Percentiles rank a stretch among this genome's conserved stretches.
Evolutionary conservation across 2,113 vertebrate genomes (phyloP).

Genomic region (Propithecus coquereli): DNA sequence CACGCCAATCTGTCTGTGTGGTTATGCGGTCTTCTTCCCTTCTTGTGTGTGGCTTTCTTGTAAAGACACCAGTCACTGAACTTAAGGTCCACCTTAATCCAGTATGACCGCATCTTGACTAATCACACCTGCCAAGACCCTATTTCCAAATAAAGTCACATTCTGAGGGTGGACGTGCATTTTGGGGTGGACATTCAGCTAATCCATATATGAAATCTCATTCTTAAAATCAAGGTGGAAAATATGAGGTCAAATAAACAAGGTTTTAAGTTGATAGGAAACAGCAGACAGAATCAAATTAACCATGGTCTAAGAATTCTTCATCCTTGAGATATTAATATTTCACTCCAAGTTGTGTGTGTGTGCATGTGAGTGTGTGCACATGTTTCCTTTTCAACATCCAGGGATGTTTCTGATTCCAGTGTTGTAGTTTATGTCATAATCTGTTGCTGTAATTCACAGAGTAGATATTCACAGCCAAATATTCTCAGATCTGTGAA

Average conservation of each 20-base stretch:
- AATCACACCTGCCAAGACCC: not conserved
- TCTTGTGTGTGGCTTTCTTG: not conserved
- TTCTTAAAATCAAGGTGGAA: not conserved
- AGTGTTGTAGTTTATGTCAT: not conserved
- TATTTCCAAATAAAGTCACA: not conserved
- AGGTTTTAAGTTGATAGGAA: not conserved
- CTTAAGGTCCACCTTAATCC: not conserved
- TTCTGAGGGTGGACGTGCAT: not conserved
- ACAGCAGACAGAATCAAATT: not conserved
- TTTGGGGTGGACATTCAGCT: not conserved
- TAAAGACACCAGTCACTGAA: accelerated
- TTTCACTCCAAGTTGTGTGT: not conserved
- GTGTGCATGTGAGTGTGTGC: accelerated
- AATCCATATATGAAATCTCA: not conserved
- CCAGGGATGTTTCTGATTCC: not conserved
- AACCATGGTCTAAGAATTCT: not conserved
- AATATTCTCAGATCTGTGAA: constrained; percentile 19
- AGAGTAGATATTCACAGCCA: not conserved
- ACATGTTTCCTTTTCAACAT: not conserved
- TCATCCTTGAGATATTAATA: not conserved
- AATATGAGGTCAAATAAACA: not conserved
- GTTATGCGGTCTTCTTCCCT: accelerated
- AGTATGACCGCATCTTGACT: not conserved
- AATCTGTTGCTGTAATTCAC: not conserved
- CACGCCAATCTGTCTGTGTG: accelerated